These are phyloP conservation scores for Corythoichthys haematopterus DNA, from an alignment of 2,113 vertebrate genomes.

Conservation along the genomic window DNA sequence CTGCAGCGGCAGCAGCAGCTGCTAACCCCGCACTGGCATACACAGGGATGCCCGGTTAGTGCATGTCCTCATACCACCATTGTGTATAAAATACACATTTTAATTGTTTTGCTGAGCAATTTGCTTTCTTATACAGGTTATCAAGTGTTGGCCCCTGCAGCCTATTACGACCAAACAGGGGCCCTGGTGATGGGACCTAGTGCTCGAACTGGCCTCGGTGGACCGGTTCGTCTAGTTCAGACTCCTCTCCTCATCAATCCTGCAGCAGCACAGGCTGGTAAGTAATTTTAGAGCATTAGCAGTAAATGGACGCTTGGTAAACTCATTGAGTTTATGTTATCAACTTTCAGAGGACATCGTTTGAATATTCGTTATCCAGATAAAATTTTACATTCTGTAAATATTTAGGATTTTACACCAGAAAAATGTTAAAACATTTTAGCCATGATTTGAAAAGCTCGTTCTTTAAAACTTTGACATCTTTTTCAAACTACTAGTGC, in stretches of 20 bases:
- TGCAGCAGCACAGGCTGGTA: constrained; percentile 91
- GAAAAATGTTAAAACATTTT: too few species aligned
- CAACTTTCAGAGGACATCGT: neutral
- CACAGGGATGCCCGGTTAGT: constrained; percentile 87
- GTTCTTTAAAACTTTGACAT: neutral
- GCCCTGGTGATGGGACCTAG: constrained; percentile 92
- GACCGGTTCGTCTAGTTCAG: constrained; percentile 89
- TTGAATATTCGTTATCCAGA: neutral
- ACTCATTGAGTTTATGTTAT: neutral
- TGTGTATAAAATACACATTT: neutral
- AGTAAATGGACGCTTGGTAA: neutral
- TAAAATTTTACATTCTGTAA: neutral
- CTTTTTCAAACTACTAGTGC: neutral
- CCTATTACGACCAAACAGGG: constrained; percentile 95
- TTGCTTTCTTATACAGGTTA: constrained; percentile 73
- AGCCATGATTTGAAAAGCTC: too few species aligned
- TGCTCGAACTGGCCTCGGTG: constrained; percentile 83
- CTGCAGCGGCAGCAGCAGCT: constrained; percentile 76
- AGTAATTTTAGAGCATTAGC: constrained; percentile 2
- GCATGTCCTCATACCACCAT: neutral
- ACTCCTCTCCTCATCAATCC: constrained; percentile 92
- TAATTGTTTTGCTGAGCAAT: neutral
- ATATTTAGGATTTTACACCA: too few species aligned
- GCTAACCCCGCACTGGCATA: constrained; percentile 93
- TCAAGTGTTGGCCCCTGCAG: constrained; percentile 90